These are phyloP conservation scores for Hippasteria phrygiana DNA, from an alignment of 53 echinoderm and acorn worm species.

Conservation along the genomic window DNA sequence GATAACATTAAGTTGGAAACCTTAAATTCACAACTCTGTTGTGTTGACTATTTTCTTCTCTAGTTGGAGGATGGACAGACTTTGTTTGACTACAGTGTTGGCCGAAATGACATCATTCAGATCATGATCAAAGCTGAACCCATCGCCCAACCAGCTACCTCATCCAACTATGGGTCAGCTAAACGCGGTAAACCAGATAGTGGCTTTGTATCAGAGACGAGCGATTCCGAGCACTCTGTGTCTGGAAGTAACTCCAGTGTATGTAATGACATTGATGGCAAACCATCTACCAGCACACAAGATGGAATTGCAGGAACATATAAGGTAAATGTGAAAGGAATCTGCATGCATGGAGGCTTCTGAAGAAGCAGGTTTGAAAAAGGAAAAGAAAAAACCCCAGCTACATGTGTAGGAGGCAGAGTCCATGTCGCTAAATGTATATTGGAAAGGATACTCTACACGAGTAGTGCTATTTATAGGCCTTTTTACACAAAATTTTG, in stretches of 20 bases:
- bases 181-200: constrained; percentile 81
- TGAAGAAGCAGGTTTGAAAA: too few species aligned
- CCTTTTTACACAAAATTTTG: too few species aligned
- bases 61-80: constrained; percentile 92
- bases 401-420: too few species aligned
- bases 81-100: constrained; percentile 89
- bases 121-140: constrained; percentile 72
- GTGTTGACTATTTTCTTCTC: constrained; percentile 35
- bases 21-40: too few species aligned
- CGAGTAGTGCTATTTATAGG: too few species aligned
- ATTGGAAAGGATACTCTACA: too few species aligned
- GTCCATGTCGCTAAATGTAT: too few species aligned
- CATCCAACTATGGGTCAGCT: neutral
- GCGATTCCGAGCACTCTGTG: constrained; percentile 80
- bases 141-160: neutral
- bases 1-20: too few species aligned
- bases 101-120: constrained; percentile 91
- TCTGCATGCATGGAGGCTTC: too few species aligned
- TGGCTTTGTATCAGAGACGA: constrained; percentile 89
- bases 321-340: neutral
- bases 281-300: constrained; percentile 78
- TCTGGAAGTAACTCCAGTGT: constrained; percentile 16
- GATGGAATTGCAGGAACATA: neutral
- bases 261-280: constrained; percentile 37
- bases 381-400: too few species aligned